Evolutionary conservation across 2,797 vertebrate species (phyloP).

Genomic region (Tinamus major): DNA sequence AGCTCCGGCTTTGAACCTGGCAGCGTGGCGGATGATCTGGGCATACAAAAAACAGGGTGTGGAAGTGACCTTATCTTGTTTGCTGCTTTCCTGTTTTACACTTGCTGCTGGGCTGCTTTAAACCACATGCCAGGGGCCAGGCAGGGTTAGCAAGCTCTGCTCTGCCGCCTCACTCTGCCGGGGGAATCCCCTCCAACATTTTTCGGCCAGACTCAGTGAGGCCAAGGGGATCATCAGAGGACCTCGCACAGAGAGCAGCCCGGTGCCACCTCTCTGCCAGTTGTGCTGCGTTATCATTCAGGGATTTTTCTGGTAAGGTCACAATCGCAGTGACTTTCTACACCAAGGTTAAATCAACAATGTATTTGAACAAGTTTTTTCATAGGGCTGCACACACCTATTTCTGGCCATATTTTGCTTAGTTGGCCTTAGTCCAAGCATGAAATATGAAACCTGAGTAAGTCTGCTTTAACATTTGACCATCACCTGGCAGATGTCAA

Average conservation of each 20-base stretch:
- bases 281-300: neutral
- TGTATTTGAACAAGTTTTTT: neutral
- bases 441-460: constrained; percentile 27
- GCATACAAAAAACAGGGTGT: neutral
- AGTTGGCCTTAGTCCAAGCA: neutral
- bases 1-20: neutral
- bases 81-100: constrained; percentile 9
- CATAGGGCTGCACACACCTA: neutral
- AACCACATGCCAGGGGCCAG: neutral
- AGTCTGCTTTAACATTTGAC: constrained; percentile 40
- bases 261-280: neutral
- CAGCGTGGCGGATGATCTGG: neutral
- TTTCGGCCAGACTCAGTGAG: neutral
- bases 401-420: neutral
- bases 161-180: neutral
- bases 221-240: neutral
- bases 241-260: neutral
- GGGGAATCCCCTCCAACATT: neutral
- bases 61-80: neutral
- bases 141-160: neutral
- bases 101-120: neutral
- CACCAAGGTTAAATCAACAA: neutral
- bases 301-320: neutral
- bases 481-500: constrained; percentile 24
- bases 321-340: neutral